Conservation (phyloP, 2,113 vertebrate genomes). For the Cyprinodon tularosa region DNA sequence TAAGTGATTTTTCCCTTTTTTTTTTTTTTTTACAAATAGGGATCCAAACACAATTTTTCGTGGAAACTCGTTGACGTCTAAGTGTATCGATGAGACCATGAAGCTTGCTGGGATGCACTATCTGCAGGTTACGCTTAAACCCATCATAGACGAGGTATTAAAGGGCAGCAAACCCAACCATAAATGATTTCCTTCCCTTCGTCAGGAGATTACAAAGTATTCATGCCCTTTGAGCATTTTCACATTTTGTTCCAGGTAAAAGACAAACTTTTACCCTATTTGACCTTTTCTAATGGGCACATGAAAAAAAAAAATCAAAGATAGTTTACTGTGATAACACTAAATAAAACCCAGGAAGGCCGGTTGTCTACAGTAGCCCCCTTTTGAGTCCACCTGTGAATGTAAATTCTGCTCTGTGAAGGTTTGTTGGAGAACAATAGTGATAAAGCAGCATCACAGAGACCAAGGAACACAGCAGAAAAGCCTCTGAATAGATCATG, state of each 20-base stretch:
- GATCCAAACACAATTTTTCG: slow-evolving; percentile 99
- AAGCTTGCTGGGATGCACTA: slow-evolving; percentile 98
- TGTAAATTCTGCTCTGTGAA: too few relatives aligned
- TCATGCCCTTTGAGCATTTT: background rate
- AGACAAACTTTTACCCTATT: background rate
- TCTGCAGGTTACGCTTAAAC: slow-evolving; percentile 94
- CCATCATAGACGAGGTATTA: slow-evolving; percentile 93
- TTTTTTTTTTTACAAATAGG: slow-evolving; percentile 67
- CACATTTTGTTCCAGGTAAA: background rate
- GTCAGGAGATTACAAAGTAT: background rate
- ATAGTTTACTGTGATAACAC: background rate
- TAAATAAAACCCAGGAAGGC: background rate
- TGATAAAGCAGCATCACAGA: too few relatives aligned
- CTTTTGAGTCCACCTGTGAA: too few relatives aligned
- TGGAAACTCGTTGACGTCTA: slow-evolving; percentile 96
- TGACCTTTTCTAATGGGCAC: background rate
- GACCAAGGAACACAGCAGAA: too few relatives aligned
- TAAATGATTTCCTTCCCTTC: background rate
- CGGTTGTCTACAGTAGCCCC: too few relatives aligned
- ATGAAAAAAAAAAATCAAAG: background rate
- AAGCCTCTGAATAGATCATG: too few relatives aligned
- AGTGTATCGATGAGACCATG: slow-evolving; percentile 99
- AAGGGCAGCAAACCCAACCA: background rate
- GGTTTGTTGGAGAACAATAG: too few relatives aligned
- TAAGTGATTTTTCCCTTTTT: background rate